A percentile compares a stretch with the other conserved stretches of the same genome.
Evolutionary conservation across 2,113 vertebrate genomes (phyloP).

Genomic region (Paramisgurnus dabryanus): DNA sequence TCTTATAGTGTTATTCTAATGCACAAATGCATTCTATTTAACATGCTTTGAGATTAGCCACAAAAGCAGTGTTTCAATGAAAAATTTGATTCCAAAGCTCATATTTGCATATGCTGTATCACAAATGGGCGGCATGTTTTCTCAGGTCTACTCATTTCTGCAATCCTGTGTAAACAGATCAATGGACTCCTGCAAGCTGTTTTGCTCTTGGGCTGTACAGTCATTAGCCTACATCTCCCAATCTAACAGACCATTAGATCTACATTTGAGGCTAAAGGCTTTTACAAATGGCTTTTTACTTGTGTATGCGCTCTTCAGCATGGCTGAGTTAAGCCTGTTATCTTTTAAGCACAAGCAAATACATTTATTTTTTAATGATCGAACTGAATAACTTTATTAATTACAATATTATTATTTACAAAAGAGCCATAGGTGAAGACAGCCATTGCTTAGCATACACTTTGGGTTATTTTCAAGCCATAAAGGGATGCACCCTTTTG

Average conservation of each 20-base stretch:
- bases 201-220: constrained; percentile 39
- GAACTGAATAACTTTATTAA: background rate
- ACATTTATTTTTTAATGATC: background rate
- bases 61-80: constrained; percentile 31
- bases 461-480: no score
- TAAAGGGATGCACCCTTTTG: no score
- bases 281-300: constrained; percentile 1
- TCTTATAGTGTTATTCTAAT: constrained; percentile 23
- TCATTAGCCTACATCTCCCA: constrained; percentile 21
- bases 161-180: constrained; percentile 52
- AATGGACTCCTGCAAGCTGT: constrained; percentile 46
- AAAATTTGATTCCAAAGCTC: constrained; percentile 58
- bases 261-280: background rate
- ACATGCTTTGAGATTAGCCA: constrained; percentile 50
- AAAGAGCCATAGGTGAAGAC: no score
- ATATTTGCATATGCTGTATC: constrained; percentile 53
- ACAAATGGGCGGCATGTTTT: constrained; percentile 45
- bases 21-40: constrained; percentile 47
- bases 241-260: constrained; percentile 14
- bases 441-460: background rate
- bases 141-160: constrained; percentile 38
- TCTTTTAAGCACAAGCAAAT: background rate
- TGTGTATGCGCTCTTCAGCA: background rate
- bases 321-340: no score
- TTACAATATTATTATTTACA: background rate